Conservation (phyloP, 2,797 vertebrate species). For the Lacerta viridis region DNA sequence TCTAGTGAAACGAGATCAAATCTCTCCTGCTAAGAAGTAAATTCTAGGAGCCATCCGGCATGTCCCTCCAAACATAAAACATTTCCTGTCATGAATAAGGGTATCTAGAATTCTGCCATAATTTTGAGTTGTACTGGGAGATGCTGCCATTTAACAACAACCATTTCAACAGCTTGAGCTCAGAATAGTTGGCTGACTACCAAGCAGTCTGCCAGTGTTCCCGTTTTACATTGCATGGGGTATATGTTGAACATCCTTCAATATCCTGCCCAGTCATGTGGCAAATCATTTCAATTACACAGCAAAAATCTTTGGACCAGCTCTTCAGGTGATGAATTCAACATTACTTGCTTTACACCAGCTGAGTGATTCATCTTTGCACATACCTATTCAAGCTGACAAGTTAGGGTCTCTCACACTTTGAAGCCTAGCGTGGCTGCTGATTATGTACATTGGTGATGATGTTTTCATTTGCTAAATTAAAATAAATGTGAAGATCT, state of each 20-base stretch:
- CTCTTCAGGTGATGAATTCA: conserved; percentile 23
- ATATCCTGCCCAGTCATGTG: conserved; percentile 20
- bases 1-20: background rate
- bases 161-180: background rate
- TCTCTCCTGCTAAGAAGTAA: background rate
- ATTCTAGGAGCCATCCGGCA: background rate
- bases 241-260: conserved; percentile 17
- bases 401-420: accelerated
- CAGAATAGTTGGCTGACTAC: conserved; percentile 10
- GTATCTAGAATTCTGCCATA: background rate
- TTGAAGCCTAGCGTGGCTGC: background rate
- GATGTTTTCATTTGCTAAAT: conserved; percentile 28
- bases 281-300: conserved; percentile 40
- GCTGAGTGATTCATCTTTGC: background rate
- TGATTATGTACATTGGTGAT: conserved; percentile 27
- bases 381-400: conserved; percentile 8
- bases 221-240: conserved; percentile 4
- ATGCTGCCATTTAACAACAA: conserved; percentile 8
- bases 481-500: conserved; percentile 18
- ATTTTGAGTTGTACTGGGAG: background rate
- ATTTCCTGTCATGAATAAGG: background rate
- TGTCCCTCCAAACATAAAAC: background rate
- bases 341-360: conserved; percentile 9
- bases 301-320: conserved; percentile 16
- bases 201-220: background rate